A percentile compares a stretch with the other conserved stretches of the same genome.
Evolutionary conservation across 2,888 invertebrate species (phyloP).

Genomic region (Ormyrus labotus): DNA sequence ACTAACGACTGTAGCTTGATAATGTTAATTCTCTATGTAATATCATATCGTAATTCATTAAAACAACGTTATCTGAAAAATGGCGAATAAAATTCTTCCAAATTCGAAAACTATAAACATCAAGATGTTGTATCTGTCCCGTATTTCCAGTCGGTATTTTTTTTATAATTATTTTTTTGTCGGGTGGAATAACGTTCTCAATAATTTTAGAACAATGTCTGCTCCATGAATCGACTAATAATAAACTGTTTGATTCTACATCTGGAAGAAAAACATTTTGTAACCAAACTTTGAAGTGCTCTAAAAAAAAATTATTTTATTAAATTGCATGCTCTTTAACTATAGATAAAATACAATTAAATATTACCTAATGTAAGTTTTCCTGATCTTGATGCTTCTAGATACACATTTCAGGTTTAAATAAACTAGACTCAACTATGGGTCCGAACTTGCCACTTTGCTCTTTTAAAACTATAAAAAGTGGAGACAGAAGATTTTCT

Average conservation of each 20-base stretch:
- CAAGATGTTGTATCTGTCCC: background rate
- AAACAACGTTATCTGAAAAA: background rate
- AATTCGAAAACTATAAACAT: background rate
- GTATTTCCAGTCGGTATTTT: background rate
- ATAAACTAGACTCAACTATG: background rate
- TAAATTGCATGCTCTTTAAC: no score
- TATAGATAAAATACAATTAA: no score
- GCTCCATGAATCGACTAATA: background rate
- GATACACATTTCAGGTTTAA: background rate
- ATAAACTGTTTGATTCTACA: background rate
- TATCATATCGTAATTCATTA: no score
- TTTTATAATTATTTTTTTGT: background rate
- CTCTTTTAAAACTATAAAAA: background rate
- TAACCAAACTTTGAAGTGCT: no score
- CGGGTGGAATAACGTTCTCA: background rate
- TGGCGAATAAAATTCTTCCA: background rate
- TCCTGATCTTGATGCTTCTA: background rate
- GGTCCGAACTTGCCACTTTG: background rate
- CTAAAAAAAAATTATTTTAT: no score
- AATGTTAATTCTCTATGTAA: no score
- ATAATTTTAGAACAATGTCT: background rate
- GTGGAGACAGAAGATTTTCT: no score
- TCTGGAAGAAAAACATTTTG: background rate
- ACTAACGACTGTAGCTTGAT: no score
- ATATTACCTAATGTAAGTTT: background rate